These are phyloP conservation scores for Lasiommata megera DNA, from an alignment of 2,888 invertebrate genomes.

Conservation along the genomic window DNA sequence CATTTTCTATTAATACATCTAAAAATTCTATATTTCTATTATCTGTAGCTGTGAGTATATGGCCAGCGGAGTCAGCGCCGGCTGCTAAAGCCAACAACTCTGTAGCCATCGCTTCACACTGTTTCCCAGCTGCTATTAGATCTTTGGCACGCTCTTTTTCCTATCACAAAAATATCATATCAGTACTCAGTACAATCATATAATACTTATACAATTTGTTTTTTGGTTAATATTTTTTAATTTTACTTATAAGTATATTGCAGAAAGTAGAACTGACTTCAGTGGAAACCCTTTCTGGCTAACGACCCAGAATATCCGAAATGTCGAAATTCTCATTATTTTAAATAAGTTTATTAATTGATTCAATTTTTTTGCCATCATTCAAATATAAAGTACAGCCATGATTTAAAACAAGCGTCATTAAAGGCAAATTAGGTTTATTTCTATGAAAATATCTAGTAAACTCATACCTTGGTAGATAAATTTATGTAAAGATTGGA, in stretches of 20 bases:
- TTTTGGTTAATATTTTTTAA: no score
- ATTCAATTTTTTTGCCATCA: no score
- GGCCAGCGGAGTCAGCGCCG: slow-evolving; percentile 96
- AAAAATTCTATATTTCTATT: slow-evolving; percentile 96
- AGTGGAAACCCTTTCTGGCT: no score
- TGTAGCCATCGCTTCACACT: slow-evolving; percentile 98
- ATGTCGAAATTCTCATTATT: no score
- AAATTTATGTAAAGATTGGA: slow-evolving; percentile 94
- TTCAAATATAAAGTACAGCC: no score
- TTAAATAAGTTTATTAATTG: no score
- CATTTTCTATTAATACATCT: slow-evolving; percentile 98
- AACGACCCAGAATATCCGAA: background rate
- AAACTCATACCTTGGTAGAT: slow-evolving; percentile 86
- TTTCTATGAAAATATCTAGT: no score
- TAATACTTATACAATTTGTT: no score
- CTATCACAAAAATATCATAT: slow-evolving; percentile 49
- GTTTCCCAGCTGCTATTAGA: slow-evolving; percentile 96
- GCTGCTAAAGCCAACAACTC: slow-evolving; percentile 96
- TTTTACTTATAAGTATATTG: background rate
- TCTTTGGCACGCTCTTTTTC: slow-evolving; percentile 99
- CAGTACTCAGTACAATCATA: no score
- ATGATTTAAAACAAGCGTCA: no score
- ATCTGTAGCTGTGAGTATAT: slow-evolving; percentile 97
- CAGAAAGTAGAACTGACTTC: no score
- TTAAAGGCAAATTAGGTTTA: no score